Evolutionary conservation across 2,888 invertebrate genomes (phyloP), one percentile per base, ranked within the genome.

Genomic region (Phasia obesa): DNA sequence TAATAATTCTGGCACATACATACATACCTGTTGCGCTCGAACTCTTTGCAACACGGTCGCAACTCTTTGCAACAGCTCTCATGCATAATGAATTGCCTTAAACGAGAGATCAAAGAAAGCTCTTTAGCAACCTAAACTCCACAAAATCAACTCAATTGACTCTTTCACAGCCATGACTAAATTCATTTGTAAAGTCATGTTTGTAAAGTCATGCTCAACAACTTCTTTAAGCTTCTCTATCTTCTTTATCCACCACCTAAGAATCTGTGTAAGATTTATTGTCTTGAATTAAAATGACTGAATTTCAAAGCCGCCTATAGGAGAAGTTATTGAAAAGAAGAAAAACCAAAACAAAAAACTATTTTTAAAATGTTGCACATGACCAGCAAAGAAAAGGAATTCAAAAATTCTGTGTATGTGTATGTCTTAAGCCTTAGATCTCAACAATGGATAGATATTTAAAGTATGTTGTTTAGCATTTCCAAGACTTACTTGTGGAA

Each of bases 401-500:
- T 5, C 31, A 55, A 44, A 55, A 19, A 35, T 35, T 35, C 11
- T 11, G 64, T 62, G 47, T 62, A 57, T 4, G 15, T 21, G 53
- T 9, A n/a, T 51, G 23, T n/a, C 65, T 55, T 77, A 70, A 62
- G 62, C 62, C 47, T 44, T 31, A 76, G 51, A 67, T 35, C 42
- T 42, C 38, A 35, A 25, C 19, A 21, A 59, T 53, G 31, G 57
- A 4, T 67, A 25, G 73, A 62, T 35, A 82, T 69, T 73, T n/a
- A 42, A 69, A 23, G 15, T 25, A 77, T 81, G 64, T 35, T 69
- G 62, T 81, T 81, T 70, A 69, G 62, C 62, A 70, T 81, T 81
- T 81, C 38, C 11, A 53, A 53, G 51, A 23, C 55, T 64, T 59
- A 13, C n/a, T n/a, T 13, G 2, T 23, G 27, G 17, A 75, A 69